A percentile compares a stretch with the other conserved stretches of the same genome.
Evolutionary conservation across 1,140 invertebrate genomes (phyloP).

Genomic region (Lepidostoma basale): DNA sequence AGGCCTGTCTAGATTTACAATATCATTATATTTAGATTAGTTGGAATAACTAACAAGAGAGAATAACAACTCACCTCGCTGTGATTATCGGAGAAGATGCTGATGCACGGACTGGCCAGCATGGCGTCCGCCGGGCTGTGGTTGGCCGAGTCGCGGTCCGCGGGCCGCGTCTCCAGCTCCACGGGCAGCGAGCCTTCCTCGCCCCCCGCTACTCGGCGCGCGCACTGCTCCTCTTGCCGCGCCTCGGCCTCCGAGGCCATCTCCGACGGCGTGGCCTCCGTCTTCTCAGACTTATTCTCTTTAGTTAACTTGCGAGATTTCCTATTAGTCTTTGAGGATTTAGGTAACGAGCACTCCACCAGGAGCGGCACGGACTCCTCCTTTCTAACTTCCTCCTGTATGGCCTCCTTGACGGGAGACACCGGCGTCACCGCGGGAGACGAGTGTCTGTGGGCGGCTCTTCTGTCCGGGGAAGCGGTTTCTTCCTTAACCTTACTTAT

Average conservation of each 20-base stretch:
- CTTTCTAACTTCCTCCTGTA: constrained; percentile 32
- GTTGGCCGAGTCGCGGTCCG: constrained; percentile 70
- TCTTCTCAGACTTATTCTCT: constrained; percentile 12
- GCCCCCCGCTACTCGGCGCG: constrained; percentile 38
- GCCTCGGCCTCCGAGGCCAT: not conserved
- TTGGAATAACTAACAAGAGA: not conserved
- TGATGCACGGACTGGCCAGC: constrained; percentile 67
- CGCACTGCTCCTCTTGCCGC: not conserved
- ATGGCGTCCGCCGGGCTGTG: constrained; percentile 71
- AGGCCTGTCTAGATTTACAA: too few relatives aligned
- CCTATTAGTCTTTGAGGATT: constrained; percentile 25
- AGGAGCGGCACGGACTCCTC: not conserved
- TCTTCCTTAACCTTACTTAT: constrained; percentile 33
- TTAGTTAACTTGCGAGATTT: constrained; percentile 20
- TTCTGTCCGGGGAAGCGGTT: not conserved
- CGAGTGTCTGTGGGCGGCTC: not conserved
- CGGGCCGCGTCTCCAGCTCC: constrained; percentile 57
- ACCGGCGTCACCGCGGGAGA: constrained; percentile 15
- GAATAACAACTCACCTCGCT: constrained; percentile 63
- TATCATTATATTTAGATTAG: too few relatives aligned
- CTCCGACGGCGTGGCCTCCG: not conserved
- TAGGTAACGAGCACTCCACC: not conserved
- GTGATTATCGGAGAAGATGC: constrained; percentile 70
- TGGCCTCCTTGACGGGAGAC: constrained; percentile 29
- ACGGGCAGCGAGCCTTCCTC: constrained; percentile 53